Evolutionary conservation across 2,113 vertebrate species (phyloP).

Genomic region (Pavo muticus): DNA sequence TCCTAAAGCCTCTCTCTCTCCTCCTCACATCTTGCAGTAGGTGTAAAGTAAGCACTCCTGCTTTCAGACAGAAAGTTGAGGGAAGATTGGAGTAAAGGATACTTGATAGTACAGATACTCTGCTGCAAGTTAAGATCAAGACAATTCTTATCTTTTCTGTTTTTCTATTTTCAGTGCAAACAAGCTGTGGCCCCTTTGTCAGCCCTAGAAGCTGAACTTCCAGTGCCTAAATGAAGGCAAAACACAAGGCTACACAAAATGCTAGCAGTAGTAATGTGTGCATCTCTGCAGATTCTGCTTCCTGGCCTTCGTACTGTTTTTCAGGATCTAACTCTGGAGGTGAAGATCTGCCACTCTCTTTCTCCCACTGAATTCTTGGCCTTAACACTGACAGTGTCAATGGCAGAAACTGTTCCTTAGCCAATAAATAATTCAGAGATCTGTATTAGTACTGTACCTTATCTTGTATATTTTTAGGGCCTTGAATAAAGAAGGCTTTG

Average conservation of each 20-base stretch:
- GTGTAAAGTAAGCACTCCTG: background rate
- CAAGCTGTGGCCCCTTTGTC: background rate
- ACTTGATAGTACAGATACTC: background rate
- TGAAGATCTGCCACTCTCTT: background rate
- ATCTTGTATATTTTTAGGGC: background rate
- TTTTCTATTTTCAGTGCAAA: background rate
- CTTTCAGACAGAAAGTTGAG: background rate
- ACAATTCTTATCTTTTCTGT: background rate
- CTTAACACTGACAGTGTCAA: background rate
- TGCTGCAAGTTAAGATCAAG: background rate
- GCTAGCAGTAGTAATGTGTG: background rate
- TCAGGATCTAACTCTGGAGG: background rate
- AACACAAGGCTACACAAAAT: background rate
- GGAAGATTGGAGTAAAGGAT: background rate
- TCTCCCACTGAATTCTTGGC: background rate
- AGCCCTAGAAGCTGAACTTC: background rate
- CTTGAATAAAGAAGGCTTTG: background rate
- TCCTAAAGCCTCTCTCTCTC: background rate
- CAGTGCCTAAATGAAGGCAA: background rate
- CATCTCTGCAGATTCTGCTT: background rate
- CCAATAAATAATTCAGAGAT: background rate
- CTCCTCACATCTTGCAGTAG: background rate
- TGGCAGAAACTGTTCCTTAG: background rate
- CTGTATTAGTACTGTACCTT: background rate
- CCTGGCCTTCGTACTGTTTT: background rate